A percentile compares a stretch with the other conserved stretches of the same genome.
Evolutionary conservation across 2,888 invertebrate genomes (phyloP).

Genomic region (Apamea anceps): DNA sequence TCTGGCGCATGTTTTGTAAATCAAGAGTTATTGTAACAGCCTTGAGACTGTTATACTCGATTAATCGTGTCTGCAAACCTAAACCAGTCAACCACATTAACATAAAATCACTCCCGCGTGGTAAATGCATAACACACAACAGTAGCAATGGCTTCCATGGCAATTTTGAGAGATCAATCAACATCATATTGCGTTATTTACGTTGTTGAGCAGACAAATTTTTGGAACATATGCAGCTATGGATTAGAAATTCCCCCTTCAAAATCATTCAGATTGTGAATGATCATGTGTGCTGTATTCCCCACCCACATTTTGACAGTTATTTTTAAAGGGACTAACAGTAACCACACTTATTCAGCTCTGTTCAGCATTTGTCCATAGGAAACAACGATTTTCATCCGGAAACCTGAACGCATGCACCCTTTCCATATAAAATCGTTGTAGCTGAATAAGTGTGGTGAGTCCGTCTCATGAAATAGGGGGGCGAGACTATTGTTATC

Average conservation of each 20-base stretch:
- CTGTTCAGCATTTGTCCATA: too few species aligned
- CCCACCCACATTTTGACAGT: not conserved
- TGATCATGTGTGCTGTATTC: not conserved
- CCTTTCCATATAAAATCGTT: too few species aligned
- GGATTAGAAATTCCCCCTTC: not conserved
- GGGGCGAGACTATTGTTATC: too few species aligned
- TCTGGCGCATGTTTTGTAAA: constrained; percentile 18
- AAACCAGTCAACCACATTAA: too few species aligned
- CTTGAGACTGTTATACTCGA: not conserved
- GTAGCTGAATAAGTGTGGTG: too few species aligned
- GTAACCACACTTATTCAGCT: too few species aligned
- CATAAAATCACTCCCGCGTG: not conserved
- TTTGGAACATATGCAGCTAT: not conserved
- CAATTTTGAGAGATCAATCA: not conserved
- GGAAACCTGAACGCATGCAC: too few species aligned
- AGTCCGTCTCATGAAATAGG: too few species aligned
- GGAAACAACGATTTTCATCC: too few species aligned
- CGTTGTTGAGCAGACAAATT: not conserved
- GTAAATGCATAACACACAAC: too few species aligned
- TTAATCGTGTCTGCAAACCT: not conserved
- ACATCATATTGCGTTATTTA: not conserved
- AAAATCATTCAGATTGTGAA: too few species aligned
- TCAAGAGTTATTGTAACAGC: not conserved
- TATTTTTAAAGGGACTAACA: too few species aligned
- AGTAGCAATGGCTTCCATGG: not conserved